Base-by-base conservation (phyloP, 1,140 invertebrate species). In the Platorchestia sp. region DNA sequence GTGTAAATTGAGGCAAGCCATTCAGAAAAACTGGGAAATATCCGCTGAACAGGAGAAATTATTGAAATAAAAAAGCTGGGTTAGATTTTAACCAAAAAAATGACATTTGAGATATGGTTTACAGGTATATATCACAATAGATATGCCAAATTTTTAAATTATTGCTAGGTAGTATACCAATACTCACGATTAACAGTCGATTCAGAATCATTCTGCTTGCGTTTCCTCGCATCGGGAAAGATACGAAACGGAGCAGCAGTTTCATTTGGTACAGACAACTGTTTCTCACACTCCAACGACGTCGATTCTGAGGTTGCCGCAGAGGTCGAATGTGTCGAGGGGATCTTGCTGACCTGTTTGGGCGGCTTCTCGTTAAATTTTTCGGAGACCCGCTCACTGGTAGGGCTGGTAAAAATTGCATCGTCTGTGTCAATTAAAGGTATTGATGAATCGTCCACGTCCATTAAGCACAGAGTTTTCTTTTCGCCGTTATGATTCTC, bases 371-470 rank as follows among this genome's bases (percentile, higher is more conserved):
- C 59, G 36, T 75, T 75, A 27, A 75, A 10, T 75, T 10, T 75
- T 75, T 75, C 27, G 10, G 59, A 75, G 14, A 75, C 10, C 36
- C 59, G 14, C 14, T 36, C 59, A 75, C 27, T 36, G 36, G 87
- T 43, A 5, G 36, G 43, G 87, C 87, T 43, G 87, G n/a, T 16
- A 41, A 14, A 14, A 44, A 42, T 44, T 10, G 87, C 43, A 44
- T 93, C 91, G 41, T 93, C 91, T 42, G 91, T 45, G n/a, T 93
- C 91, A 93, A 93, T 93, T 40, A 93, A 7, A 22, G 91, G 91
- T 93, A 93, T 93, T 45, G 91, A 93, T 3, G 91, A 45, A 45
- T 93, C 91, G 45, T 93, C 91, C 1, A 93, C 27, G 40, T 45
- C 91, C 91, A 45, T 93, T 16, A 75, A 75, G 59, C 59, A 75